Base-by-base conservation (phyloP, 2,113 vertebrate species). In the Alethe diademata region DNA sequence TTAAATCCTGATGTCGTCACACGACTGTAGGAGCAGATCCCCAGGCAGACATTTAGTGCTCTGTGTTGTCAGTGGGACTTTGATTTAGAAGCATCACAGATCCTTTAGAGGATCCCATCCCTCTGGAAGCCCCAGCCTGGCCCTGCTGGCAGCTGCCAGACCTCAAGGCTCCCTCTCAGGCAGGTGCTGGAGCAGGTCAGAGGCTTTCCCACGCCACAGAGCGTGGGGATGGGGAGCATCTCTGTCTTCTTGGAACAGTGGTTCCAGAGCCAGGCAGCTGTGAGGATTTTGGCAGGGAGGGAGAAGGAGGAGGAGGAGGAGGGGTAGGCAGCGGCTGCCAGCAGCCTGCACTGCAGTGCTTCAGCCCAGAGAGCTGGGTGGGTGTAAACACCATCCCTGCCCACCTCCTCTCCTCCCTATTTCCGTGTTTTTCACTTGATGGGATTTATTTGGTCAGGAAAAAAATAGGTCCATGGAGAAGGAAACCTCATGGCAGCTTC, bases 11-110 rank as follows among this genome's bases (percentile, higher is more conserved):
- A 72, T 88, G 79, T 42, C 9, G 0, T 88, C 95, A 95, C 92
- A 43, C 53, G 92, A 84, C 82, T 74, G 67, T 6, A 65, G 87
- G 94, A 96, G 85, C 85, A 88, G 85, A 82, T 94, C 90, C 90
- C 69, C 79, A 92, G 94, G 96, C 94, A 94, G 75, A 73, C 91
- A 50, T 84, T 95, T 65, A 88, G 92, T 35, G 61, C 88, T 96
- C 69, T 71, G 79, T 78, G 67, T 53, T 92, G 88, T 94, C 95
- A 90, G 92, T 3, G 0, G 90, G 88, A 57, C 92, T 92, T 88
- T 95, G 88, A 93, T 93, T 95, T 84, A 93, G 90, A 45, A 92
- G 61, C 90, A 66, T 22, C 88, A 82, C 43, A 73, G 57, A 56
- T 42, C 78, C 51, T 69, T 94, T 33, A 22, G 69, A 88, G 79